Evolutionary conservation across 2,113 vertebrate species (phyloP).

Genomic region (Dipodomys merriami): DNA sequence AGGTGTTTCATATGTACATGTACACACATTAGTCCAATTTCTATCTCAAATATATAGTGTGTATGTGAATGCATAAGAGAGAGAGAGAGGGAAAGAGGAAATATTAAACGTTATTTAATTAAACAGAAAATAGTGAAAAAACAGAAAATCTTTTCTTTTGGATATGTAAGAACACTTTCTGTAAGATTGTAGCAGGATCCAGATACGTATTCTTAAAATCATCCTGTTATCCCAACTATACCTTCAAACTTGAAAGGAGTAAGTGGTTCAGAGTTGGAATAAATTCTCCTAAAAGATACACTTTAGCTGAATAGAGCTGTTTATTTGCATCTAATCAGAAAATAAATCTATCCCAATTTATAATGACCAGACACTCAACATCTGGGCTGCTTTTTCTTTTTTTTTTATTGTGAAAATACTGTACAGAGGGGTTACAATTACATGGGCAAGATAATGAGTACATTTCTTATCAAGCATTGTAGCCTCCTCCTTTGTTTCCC

Average conservation of each 20-base stretch:
- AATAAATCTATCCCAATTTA: background rate
- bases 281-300: background rate
- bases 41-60: background rate
- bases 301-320: background rate
- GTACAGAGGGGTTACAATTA: too few species aligned
- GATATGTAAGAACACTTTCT: background rate
- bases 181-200: background rate
- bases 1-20: background rate
- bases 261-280: background rate
- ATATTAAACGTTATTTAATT: background rate
- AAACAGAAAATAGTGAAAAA: background rate
- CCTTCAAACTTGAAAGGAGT: conserved; percentile 23
- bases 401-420: too few species aligned
- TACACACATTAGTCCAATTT: background rate
- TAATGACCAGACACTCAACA: background rate
- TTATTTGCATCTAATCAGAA: background rate
- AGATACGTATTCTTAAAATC: conserved; percentile 19
- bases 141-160: background rate
- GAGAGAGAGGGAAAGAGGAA: background rate
- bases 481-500: too few species aligned
- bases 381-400: background rate
- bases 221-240: background rate
- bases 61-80: background rate
- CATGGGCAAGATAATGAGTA: too few species aligned
- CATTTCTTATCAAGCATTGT: too few species aligned